These are phyloP conservation scores for Saguinus midas DNA, from an alignment of 2,113 vertebrate genomes.

Conservation along the genomic window DNA sequence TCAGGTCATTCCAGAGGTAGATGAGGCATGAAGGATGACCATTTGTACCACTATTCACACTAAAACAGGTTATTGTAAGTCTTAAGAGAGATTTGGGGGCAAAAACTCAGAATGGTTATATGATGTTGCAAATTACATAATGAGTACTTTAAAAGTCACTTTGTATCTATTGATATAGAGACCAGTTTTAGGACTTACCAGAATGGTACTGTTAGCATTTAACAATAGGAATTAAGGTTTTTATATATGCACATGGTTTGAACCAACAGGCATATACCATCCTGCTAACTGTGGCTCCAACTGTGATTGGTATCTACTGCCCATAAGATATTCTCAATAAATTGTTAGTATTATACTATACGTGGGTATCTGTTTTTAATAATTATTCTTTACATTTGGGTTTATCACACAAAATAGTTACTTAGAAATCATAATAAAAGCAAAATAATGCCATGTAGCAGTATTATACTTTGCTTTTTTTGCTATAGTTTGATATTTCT, in stretches of 20 bases:
- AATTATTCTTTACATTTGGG: constrained; percentile 82
- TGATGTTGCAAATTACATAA: constrained; percentile 83
- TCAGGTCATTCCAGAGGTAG: constrained; percentile 88
- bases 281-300: constrained; percentile 82
- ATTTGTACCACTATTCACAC: constrained; percentile 88
- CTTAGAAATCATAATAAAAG: neutral
- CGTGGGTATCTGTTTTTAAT: constrained; percentile 79
- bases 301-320: constrained; percentile 88
- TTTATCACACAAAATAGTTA: neutral
- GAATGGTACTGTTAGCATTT: constrained; percentile 86
- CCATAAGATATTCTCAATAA: constrained; percentile 89
- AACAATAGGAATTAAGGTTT: constrained; percentile 87
- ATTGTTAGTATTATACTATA: constrained; percentile 51
- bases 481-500: neutral
- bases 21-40: constrained; percentile 86
- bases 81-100: constrained; percentile 88
- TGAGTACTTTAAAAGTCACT: constrained; percentile 86
- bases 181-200: constrained; percentile 86
- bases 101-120: constrained; percentile 87
- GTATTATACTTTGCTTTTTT: neutral
- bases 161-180: constrained; percentile 84
- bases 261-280: constrained; percentile 87
- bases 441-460: neutral
- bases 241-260: constrained; percentile 86
- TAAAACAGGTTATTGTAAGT: constrained; percentile 82